Conservation (phyloP, 2,888 invertebrate species). For the Lissocephala sabroskyi region DNA sequence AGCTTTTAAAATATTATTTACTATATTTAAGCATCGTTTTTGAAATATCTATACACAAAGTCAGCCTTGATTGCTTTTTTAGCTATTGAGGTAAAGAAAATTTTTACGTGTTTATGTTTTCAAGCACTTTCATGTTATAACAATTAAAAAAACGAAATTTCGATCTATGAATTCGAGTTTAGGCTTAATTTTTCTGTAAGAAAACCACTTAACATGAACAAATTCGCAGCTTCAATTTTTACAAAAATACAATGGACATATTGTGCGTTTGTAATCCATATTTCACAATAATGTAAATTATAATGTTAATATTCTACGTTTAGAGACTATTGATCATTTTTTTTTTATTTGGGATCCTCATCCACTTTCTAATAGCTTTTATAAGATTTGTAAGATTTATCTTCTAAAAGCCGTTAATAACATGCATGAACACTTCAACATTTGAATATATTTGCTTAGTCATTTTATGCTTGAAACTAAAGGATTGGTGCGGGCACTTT, state of each 20-base stretch:
- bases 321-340: no score
- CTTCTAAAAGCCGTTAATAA: not conserved
- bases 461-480: not conserved
- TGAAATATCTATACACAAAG: conserved; percentile 67
- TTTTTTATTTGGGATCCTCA: not conserved
- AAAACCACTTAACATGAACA: no score
- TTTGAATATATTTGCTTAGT: not conserved
- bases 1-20: conserved; percentile 1
- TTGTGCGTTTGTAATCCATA: no score
- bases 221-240: no score
- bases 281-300: no score
- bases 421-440: not conserved
- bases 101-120: not conserved
- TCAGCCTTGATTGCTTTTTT: conserved; percentile 68
- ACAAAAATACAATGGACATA: no score
- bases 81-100: conserved; percentile 41
- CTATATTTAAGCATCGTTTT: conserved; percentile 27
- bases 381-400: conserved; percentile 3
- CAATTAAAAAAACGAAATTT: not conserved
- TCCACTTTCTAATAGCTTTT: not conserved
- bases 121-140: not conserved
- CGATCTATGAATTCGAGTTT: not conserved
- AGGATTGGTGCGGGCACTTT: not conserved
- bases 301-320: no score
- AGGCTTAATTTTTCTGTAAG: not conserved